Conservation (phyloP, 1,140 invertebrate species). For the Diabrotica virgifera region DNA sequence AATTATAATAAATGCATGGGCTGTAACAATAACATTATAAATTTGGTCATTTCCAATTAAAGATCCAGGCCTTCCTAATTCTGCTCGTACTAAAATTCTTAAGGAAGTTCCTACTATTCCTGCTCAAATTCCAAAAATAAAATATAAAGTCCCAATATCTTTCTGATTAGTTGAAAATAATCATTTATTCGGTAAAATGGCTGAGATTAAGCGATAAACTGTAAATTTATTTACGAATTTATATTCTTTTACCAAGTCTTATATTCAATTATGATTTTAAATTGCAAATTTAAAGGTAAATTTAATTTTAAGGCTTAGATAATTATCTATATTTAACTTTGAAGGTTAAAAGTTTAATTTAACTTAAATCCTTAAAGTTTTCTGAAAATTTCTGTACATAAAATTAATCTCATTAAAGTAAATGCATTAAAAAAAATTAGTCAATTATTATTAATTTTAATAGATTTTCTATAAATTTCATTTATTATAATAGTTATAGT, state of each 20-base stretch:
- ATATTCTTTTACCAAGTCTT: constrained; percentile 51
- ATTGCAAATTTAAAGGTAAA: constrained; percentile 57
- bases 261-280: constrained; percentile 53
- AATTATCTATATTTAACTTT: constrained; percentile 55
- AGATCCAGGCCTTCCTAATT: constrained; percentile 59
- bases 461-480: constrained; percentile 4
- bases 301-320: constrained; percentile 50
- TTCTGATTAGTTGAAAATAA: constrained; percentile 72
- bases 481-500: constrained; percentile 16
- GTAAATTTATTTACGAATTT: constrained; percentile 56
- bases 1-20: constrained; percentile 75
- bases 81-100: constrained; percentile 65
- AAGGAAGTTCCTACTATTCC: constrained; percentile 62
- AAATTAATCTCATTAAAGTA: constrained; percentile 42
- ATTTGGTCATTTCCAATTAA: constrained; percentile 66
- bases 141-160: constrained; percentile 74
- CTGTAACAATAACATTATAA: constrained; percentile 70
- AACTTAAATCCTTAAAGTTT: constrained; percentile 56
- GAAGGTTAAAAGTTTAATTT: constrained; percentile 58
- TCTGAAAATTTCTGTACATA: constrained; percentile 45
- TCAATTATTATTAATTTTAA: constrained; percentile 16
- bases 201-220: constrained; percentile 56
- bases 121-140: constrained; percentile 66
- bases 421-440: constrained; percentile 42
- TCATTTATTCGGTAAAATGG: constrained; percentile 56